Evolutionary conservation across 1,140 invertebrate genomes (phyloP), one percentile per base, ranked within the genome.

Genomic region (Zophobas atratus): DNA sequence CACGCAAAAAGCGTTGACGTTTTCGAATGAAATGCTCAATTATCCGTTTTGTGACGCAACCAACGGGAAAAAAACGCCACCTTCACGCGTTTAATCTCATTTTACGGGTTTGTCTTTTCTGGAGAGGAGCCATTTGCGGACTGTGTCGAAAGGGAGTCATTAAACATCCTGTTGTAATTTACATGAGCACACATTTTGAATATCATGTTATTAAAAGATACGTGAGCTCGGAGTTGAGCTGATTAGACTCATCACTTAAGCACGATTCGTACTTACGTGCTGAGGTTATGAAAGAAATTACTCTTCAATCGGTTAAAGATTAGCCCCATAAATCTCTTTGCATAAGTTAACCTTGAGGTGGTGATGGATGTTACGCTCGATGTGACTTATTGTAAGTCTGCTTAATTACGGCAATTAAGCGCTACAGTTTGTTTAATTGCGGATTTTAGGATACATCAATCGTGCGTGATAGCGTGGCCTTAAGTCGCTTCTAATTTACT

Each of bases 291-390:
- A 67, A 43, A 67, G 60, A 67, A 67, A 67, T 67, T 41, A 43
- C 60, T 67, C 60, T 43, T 43, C 60, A 20, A 43, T 41, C 60
- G 39, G 0, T 39, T n/a, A 43, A 36, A 67, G 60, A 67, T 67
- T 67, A 67, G 43, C 60, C 60, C 60, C 60, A 60, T 60, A 67
- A 67, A 67, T 67, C 60, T 8, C 4, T 67, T 60, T 67, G 60
- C 60, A 43, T 43, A 67, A 67, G 1, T 38, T 20, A 33, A 39
- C 60, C 60, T 67, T 67, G 56, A 60, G 38, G n/a, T 8, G 43
- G 43, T 8, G 43, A 8, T 3, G 2, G 49, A 4, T 51, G 3
- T n/a, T 51, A 51, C 49, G 49, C 2, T 51, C 20, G 49, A 51
- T 67, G 55, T 56, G 6, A 32, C 56, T 36, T 60, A 5, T 60